These are phyloP conservation scores for Ephydatia muelleri DNA, from an alignment of 37 sponge, comb jelly and placozoan genomes.

Conservation along the genomic window DNA sequence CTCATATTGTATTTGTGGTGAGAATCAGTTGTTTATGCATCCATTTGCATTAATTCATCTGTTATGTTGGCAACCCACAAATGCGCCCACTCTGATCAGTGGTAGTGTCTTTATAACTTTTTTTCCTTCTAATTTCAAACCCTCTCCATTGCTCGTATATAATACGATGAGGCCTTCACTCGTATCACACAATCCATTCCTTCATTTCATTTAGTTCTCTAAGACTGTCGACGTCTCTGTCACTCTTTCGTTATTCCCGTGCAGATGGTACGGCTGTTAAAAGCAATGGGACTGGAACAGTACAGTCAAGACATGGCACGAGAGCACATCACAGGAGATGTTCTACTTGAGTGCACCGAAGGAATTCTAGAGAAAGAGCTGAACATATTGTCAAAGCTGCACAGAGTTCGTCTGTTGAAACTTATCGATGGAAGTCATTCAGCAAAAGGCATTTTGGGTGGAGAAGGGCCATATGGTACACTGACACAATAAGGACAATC, in stretches of 20 bases:
- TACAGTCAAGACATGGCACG: background rate
- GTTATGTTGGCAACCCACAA: too few relatives aligned
- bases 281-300: background rate
- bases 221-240: too few relatives aligned
- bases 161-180: background rate
- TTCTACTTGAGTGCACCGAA: background rate
- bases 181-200: background rate
- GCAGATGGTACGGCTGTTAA: background rate
- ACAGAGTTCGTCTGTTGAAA: background rate
- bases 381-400: background rate
- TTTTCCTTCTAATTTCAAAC: too few relatives aligned
- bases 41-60: too few relatives aligned
- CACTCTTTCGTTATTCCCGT: background rate
- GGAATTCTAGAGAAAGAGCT: background rate
- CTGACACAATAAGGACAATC: background rate
- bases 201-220: background rate
- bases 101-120: too few relatives aligned
- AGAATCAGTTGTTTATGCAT: too few relatives aligned
- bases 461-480: background rate
- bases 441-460: background rate
- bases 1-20: too few relatives aligned
- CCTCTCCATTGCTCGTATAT: too few relatives aligned
- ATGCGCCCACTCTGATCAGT: too few relatives aligned
- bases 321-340: background rate
- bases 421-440: background rate